Percentiles rank a stretch among this genome's conserved stretches.
These are phyloP conservation scores for Pseudomyrmex gracilis DNA, from an alignment of 1,140 invertebrate genomes.

Conservation along the genomic window DNA sequence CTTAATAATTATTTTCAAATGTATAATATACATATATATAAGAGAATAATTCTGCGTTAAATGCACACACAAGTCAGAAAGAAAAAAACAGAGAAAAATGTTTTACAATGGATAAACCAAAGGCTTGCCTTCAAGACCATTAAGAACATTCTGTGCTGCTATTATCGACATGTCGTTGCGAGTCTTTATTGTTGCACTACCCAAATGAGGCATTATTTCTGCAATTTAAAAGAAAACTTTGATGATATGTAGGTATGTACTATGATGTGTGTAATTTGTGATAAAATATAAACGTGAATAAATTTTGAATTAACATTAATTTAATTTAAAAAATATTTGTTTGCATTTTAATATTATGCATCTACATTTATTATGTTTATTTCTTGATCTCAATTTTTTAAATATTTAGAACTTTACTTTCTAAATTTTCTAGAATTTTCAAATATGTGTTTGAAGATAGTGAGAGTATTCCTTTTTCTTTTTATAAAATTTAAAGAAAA, in stretches of 20 bases:
- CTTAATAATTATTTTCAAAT: too few relatives aligned
- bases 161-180: constrained; percentile 92
- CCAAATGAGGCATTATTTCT: constrained; percentile 95
- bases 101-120: constrained; percentile 85
- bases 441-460: background rate
- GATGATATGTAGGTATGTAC: constrained; percentile 33
- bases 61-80: background rate
- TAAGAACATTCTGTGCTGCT: constrained; percentile 93
- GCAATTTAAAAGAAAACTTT: constrained; percentile 76
- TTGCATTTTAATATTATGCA: too few relatives aligned
- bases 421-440: background rate
- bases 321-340: too few relatives aligned
- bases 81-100: background rate
- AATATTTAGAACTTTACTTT: too few relatives aligned
- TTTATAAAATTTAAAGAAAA: background rate
- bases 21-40: too few relatives aligned
- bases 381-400: too few relatives aligned
- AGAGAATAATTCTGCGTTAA: too few relatives aligned
- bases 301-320: constrained; percentile 10
- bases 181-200: constrained; percentile 92
- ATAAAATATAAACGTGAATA: background rate
- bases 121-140: constrained; percentile 89
- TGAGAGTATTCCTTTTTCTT: too few relatives aligned
- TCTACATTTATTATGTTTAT: too few relatives aligned
- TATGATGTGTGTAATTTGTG: constrained; percentile 35